These are phyloP conservation scores for Phyllotreta striolata DNA, from an alignment of 2,888 invertebrate genomes.

Conservation along the genomic window DNA sequence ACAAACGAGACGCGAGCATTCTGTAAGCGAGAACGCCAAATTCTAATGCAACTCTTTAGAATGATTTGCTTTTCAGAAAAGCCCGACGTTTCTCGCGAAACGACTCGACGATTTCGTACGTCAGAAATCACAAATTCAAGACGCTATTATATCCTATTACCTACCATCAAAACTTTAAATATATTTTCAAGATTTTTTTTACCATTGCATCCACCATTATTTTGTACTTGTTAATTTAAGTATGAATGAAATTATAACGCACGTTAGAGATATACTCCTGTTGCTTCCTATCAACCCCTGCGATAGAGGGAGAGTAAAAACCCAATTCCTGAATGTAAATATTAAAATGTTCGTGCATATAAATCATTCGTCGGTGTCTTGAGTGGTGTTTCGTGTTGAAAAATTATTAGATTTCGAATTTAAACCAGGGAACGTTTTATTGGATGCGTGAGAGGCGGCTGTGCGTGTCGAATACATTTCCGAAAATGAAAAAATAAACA, in stretches of 20 bases:
- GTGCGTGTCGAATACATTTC: conserved; percentile 39
- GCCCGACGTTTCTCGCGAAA: too few species aligned
- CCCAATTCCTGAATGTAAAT: conserved; percentile 31
- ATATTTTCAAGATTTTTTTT: too few species aligned
- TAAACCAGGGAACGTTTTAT: conserved; percentile 37
- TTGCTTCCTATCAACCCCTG: too few species aligned
- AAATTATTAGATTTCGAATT: conserved; percentile 39
- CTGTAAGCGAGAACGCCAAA: conserved; percentile 45
- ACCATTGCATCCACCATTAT: too few species aligned
- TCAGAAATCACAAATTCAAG: too few species aligned
- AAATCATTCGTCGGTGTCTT: conserved; percentile 38
- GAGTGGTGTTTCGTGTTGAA: conserved; percentile 39
- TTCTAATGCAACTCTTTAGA: conserved; percentile 53
- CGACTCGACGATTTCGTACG: too few species aligned
- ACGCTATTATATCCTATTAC: too few species aligned
- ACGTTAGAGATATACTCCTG: too few species aligned
- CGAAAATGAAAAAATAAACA: conserved; percentile 39
- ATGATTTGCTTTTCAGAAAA: conserved; percentile 47
- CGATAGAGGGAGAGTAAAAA: conserved; percentile 5
- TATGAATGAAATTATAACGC: too few species aligned
- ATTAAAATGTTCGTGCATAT: conserved; percentile 38
- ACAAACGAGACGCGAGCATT: conserved; percentile 44
- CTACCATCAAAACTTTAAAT: too few species aligned
- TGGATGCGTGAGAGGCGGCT: conserved; percentile 26
- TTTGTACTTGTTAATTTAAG: too few species aligned